Evolutionary conservation across 2,113 vertebrate genomes (phyloP).

Genomic region (Pitta sordida): DNA sequence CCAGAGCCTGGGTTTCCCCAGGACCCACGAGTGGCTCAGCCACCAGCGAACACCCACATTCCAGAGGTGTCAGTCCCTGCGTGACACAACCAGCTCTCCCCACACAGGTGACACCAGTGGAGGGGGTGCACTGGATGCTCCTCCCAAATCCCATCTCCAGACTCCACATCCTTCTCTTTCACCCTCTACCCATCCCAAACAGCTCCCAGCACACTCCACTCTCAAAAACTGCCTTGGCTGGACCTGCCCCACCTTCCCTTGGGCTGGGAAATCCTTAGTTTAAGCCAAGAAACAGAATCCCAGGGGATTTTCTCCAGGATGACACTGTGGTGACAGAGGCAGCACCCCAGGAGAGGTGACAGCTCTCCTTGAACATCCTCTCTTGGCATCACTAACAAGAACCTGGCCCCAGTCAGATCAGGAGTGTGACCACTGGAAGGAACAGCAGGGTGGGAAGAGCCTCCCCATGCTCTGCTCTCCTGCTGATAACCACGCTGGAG

Average conservation of each 20-base stretch:
- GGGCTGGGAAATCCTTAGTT: not conserved
- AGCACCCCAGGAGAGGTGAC: fast-evolving
- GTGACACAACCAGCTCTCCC: not conserved
- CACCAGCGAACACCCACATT: not conserved
- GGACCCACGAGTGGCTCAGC: fast-evolving
- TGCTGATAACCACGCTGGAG: not conserved
- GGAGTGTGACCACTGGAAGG: not conserved
- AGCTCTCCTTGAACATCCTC: not conserved
- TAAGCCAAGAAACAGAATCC: not conserved
- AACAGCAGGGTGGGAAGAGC: not conserved
- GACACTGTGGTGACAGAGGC: not conserved
- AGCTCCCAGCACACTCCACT: fast-evolving
- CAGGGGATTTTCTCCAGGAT: fast-evolving
- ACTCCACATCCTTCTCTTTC: not conserved
- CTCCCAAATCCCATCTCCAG: not conserved
- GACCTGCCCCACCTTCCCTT: not conserved
- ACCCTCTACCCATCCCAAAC: fast-evolving
- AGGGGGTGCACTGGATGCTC: not conserved
- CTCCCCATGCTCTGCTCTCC: not conserved
- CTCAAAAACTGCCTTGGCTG: not conserved
- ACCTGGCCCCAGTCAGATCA: not conserved
- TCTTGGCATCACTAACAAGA: not conserved
- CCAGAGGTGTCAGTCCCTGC: not conserved
- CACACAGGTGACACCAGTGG: fast-evolving
- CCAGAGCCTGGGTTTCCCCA: not conserved